Percentiles rank a stretch among this genome's conserved stretches.
Evolutionary conservation across 2,113 vertebrate genomes (phyloP).

Genomic region (Erythrolamprus reginae): DNA sequence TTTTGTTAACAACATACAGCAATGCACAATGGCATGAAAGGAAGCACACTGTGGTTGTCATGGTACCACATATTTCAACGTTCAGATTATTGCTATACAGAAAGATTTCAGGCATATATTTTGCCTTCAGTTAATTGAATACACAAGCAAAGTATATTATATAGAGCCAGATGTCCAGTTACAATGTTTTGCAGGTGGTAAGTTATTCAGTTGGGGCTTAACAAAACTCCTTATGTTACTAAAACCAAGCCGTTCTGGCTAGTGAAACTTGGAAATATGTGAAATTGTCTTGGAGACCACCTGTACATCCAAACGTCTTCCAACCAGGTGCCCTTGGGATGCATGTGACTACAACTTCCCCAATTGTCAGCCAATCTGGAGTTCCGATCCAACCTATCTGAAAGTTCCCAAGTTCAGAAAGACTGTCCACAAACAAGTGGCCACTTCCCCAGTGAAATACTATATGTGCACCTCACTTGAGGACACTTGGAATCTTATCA

Average conservation of each 20-base stretch:
- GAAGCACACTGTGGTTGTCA: neutral
- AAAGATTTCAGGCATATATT: neutral
- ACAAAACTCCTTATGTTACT: neutral
- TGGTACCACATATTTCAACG: neutral
- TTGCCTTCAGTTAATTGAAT: neutral
- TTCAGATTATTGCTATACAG: conserved; percentile 3
- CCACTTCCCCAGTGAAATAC: too few species aligned
- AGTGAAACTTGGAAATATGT: neutral
- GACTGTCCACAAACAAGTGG: neutral
- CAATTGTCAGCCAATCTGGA: neutral
- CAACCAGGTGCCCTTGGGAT: neutral
- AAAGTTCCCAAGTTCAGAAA: neutral
- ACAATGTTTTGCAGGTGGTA: neutral
- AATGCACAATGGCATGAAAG: neutral
- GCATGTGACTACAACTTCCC: neutral
- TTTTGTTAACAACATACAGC: neutral
- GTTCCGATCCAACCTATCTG: neutral
- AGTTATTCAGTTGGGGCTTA: neutral
- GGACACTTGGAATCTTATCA: neutral
- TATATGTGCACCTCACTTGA: neutral
- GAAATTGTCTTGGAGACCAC: neutral
- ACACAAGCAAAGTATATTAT: neutral
- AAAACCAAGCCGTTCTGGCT: neutral
- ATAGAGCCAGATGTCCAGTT: neutral
- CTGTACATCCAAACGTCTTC: neutral